A percentile compares a stretch with the other conserved stretches of the same genome.
These are phyloP conservation scores for Periophthalmodon schlosseri DNA, from an alignment of 2,113 vertebrate genomes.

Conservation along the genomic window DNA sequence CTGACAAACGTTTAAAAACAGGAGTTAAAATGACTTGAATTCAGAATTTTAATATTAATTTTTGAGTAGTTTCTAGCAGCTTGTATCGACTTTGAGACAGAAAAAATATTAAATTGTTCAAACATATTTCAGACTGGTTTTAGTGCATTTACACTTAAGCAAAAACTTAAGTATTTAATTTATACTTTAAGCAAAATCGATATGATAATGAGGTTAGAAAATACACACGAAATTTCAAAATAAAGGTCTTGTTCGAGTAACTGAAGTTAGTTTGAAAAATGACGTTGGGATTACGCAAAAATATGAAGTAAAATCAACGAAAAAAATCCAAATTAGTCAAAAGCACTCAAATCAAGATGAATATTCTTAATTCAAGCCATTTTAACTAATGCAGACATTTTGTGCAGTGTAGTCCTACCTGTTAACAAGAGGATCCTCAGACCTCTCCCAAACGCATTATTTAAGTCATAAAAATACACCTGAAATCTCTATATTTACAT, in stretches of 20 bases:
- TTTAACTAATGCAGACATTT: neutral
- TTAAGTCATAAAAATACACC: conserved; percentile 75
- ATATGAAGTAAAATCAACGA: conserved; percentile 17
- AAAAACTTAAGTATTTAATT: too few relatives aligned
- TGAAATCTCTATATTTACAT: conserved; percentile 78
- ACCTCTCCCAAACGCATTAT: conserved; percentile 62
- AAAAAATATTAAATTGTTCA: too few relatives aligned
- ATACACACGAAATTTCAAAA: neutral
- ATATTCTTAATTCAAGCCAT: neutral
- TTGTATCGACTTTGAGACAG: too few relatives aligned
- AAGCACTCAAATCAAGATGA: neutral
- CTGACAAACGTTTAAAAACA: conserved; percentile 39
- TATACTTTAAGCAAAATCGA: too few relatives aligned
- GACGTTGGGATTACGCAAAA: neutral
- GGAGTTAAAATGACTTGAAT: neutral
- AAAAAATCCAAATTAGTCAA: neutral
- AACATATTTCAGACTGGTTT: too few relatives aligned
- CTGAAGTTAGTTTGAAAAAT: too few relatives aligned
- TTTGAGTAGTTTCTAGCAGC: neutral
- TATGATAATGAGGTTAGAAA: neutral
- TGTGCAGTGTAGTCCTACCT: conserved; percentile 39
- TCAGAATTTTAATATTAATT: neutral
- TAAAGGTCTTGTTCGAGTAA: too few relatives aligned
- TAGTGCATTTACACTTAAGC: too few relatives aligned
- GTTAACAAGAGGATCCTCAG: conserved; percentile 62